Evolutionary conservation across 2,888 invertebrate genomes (phyloP), one percentile per base, ranked within the genome.

Genomic region (Noctua janthe): DNA sequence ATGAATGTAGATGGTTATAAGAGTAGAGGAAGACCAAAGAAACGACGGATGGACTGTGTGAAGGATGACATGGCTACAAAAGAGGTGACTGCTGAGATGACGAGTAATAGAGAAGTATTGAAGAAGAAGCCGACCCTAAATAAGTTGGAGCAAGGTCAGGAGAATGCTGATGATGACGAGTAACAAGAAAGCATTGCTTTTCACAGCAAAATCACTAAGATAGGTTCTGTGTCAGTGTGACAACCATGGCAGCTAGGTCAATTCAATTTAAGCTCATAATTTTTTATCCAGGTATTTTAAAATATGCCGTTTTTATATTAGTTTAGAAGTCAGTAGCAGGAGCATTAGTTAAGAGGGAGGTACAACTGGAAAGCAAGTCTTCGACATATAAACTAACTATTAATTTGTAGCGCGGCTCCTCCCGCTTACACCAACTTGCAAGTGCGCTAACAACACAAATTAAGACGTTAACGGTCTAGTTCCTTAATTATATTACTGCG

Each of bases 381-480:
- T 80, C 66, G 51, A 71, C 80, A 59, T 54, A 72, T 47, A 59
- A 70, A 43, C 15, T 51, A 71, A 80, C 73, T 85, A 71, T 59
- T 66, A 35, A 84, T 79, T 82, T 79, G 35, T 51, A 74, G 64
- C 70, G 35, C 0, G 71, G n/a, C n/a, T 85, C 17, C 66, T 71
- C 73, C 73, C 56, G 49, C 51, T 85, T n/a, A 66, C 73, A 71
- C 56, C 56, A 83, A 83, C 66, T 83, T 80, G 59, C 59, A 64
- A 74, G 85, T 71, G 64, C 43, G 39, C 51, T 83, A 80, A 80
- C 85, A 83, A 83, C 64, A 73, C 82, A 85, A 83, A 83, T 83
- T 85, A 85, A 69, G 67, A 47, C 17, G 85, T 80, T 83, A 66
- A 85, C 81, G 66, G 85, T 80, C 66, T 47, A 85, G 81, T 85